These are phyloP conservation scores for Etheostoma cragini DNA, from an alignment of 2,113 vertebrate genomes.

Conservation along the genomic window DNA sequence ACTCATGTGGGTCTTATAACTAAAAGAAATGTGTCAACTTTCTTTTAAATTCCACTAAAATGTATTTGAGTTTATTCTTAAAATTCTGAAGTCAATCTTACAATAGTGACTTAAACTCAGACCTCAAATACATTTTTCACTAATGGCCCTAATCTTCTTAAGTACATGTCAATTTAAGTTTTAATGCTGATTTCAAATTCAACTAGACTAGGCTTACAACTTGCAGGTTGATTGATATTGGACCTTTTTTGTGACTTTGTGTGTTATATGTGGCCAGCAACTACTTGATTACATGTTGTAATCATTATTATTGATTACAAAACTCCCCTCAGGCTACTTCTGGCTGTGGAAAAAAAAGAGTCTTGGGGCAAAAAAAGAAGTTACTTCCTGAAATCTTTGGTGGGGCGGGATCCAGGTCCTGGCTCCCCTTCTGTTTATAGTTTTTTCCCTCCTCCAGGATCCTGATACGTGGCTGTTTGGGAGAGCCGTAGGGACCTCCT, in stretches of 20 bases:
- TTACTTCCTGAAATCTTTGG: conserved; percentile 52
- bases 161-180: too few species aligned
- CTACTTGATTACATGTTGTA: background rate
- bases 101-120: too few species aligned
- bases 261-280: background rate
- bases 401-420: conserved; percentile 54
- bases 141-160: too few species aligned
- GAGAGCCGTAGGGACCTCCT: conserved; percentile 31
- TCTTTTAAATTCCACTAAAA: background rate
- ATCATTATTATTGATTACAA: too few species aligned
- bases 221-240: too few species aligned
- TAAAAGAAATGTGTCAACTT: too few species aligned
- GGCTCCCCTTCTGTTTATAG: conserved; percentile 22
- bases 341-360: background rate
- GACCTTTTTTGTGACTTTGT: background rate
- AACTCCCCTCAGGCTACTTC: background rate
- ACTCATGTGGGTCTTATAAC: background rate
- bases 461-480: conserved; percentile 85
- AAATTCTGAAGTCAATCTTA: too few species aligned
- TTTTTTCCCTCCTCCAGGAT: conserved; percentile 39
- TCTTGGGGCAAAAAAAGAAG: background rate
- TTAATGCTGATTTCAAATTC: background rate
- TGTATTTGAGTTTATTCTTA: too few species aligned
- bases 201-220: background rate
- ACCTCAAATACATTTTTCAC: too few species aligned